phyloP scores from a whole-genome alignment of 2,113 vertebrate species.

The Ageneiosus marmoratus region DNA sequence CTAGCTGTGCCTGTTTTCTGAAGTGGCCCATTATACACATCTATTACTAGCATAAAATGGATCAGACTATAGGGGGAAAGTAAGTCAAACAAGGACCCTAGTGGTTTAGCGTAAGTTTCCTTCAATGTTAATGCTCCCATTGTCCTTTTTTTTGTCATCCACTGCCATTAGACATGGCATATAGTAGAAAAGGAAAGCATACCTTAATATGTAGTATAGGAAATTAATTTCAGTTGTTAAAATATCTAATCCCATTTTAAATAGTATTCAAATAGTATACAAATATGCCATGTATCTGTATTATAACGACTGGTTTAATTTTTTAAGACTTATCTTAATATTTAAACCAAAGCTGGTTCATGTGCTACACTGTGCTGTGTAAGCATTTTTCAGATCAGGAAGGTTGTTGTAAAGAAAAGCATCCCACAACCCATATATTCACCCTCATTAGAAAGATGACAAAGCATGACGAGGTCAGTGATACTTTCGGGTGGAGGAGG shows the following conservation, averaged over 20 bases:
- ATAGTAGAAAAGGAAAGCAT: not conserved
- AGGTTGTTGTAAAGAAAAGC: not conserved
- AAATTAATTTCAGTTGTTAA: not conserved
- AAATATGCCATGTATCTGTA: not conserved
- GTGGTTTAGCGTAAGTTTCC: not conserved
- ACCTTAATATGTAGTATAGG: not conserved
- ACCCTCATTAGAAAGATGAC: not conserved
- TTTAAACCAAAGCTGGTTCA: slow-evolving; percentile 12
- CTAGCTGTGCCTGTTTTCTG: not conserved
- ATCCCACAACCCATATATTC: not conserved
- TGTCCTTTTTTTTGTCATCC: not conserved
- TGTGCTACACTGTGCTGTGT: slow-evolving; percentile 2
- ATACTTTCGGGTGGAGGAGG: not conserved
- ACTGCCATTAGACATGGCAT: not conserved
- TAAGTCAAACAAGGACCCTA: not conserved
- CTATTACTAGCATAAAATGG: not conserved
- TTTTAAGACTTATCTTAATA: not conserved
- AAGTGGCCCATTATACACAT: not conserved
- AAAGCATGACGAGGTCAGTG: not conserved
- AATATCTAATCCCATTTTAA: not conserved
- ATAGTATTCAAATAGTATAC: not conserved
- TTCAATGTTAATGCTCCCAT: not conserved
- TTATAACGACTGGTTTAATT: not conserved
- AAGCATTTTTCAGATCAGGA: not conserved
- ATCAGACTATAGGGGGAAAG: not conserved